Evolutionary conservation across 2,888 invertebrate species (phyloP).

Genomic region (Hyposoter dolosus): DNA sequence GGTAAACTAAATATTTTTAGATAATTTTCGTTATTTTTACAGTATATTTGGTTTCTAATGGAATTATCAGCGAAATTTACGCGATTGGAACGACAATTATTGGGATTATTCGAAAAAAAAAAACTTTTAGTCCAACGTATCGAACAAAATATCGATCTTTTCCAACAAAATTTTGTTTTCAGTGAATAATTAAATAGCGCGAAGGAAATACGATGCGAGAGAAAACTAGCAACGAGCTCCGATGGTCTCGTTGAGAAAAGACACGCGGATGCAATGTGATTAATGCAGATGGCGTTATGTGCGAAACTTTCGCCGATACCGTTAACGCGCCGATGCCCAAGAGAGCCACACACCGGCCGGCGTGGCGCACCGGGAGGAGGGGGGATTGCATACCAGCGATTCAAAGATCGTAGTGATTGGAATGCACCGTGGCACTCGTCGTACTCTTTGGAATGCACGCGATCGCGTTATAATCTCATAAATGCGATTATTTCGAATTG

Average conservation of each 20-base stretch:
- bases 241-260: slow-evolving; percentile 31
- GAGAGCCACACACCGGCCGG: slow-evolving; percentile 65
- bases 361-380: neutral
- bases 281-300: slow-evolving; percentile 67
- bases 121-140: no score
- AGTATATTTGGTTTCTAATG: no score
- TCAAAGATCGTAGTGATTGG: slow-evolving; percentile 62
- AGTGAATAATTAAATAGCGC: neutral
- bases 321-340: slow-evolving; percentile 65
- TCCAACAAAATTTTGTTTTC: no score
- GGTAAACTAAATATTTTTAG: no score
- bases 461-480: slow-evolving; percentile 39
- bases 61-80: no score
- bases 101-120: no score
- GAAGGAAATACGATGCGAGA: neutral
- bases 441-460: slow-evolving; percentile 35
- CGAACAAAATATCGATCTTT: no score
- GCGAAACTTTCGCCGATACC: slow-evolving; percentile 69
- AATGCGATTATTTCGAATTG: neutral
- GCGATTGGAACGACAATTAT: no score
- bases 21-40: no score
- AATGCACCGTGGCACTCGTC: slow-evolving; percentile 58
- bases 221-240: slow-evolving; percentile 22
- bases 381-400: slow-evolving; percentile 54
- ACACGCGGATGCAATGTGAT: slow-evolving; percentile 55